Conservation (phyloP, 2,113 vertebrate species). For the Nannobrachium achirus region DNA sequence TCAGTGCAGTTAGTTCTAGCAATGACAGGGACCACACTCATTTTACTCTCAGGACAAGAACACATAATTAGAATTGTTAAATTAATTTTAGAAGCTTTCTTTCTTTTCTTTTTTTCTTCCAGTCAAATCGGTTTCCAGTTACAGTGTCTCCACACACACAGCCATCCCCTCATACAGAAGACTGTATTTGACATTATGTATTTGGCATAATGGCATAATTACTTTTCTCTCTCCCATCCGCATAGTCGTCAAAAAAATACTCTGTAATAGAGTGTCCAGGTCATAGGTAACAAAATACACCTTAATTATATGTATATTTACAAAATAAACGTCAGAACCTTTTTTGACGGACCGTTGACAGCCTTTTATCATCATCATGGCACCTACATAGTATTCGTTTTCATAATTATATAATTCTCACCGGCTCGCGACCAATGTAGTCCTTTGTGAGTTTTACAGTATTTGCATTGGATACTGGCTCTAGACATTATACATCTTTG, state of each 20-base stretch:
- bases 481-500: slow-evolving; percentile 29
- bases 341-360: slow-evolving; percentile 17
- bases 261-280: slow-evolving; percentile 53
- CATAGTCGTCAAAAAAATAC: slow-evolving; percentile 61
- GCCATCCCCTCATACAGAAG: slow-evolving; percentile 3
- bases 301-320: slow-evolving; percentile 53
- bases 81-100: slow-evolving; percentile 7
- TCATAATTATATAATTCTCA: slow-evolving; percentile 43
- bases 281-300: slow-evolving; percentile 57
- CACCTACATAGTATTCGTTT: slow-evolving; percentile 42
- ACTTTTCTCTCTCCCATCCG: slow-evolving; percentile 37
- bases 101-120: slow-evolving; percentile 9
- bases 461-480: slow-evolving; percentile 34
- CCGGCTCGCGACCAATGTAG: slow-evolving; percentile 38
- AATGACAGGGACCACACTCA: slow-evolving; percentile 2
- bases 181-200: slow-evolving; percentile 24
- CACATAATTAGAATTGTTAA: not conserved
- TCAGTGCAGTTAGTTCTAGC: slow-evolving; percentile 29
- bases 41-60: slow-evolving; percentile 1
- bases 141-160: not conserved
- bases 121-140: slow-evolving; percentile 5
- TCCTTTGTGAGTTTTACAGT: slow-evolving; percentile 21
- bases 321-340: slow-evolving; percentile 48
- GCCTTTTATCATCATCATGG: slow-evolving; percentile 41
- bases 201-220: slow-evolving; percentile 33